phyloP scores from a whole-genome alignment of 1,140 invertebrate genomes.

The Eufriesea mexicana region DNA sequence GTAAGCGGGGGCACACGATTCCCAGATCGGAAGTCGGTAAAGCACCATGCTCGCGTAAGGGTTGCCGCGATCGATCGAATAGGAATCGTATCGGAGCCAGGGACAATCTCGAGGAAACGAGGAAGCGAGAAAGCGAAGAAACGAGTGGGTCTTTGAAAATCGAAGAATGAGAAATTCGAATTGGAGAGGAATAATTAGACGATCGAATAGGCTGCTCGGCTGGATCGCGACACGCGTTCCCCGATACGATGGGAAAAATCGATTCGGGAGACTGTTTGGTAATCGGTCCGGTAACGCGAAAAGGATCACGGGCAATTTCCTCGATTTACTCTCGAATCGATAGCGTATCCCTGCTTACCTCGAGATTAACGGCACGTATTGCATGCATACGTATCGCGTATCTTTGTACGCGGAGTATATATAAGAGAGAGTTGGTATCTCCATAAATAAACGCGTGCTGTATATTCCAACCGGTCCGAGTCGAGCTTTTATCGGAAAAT shows the following conservation, averaged over 20 bases:
- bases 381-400: not conserved
- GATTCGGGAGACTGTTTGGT: not conserved
- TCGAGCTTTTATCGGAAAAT: slow-evolving; percentile 16
- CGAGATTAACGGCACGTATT: too few relatives aligned
- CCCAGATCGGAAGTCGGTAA: slow-evolving; percentile 32
- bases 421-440: not conserved
- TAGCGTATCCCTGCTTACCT: too few relatives aligned
- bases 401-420: not conserved
- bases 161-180: not conserved
- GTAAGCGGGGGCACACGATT: not conserved
- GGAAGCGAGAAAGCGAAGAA: not conserved
- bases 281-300: not conserved
- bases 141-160: not conserved
- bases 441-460: not conserved
- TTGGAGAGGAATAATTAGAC: slow-evolving; percentile 17
- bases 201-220: not conserved
- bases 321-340: not conserved
- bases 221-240: not conserved
- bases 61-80: not conserved
- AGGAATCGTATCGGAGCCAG: too few relatives aligned
- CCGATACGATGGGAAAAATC: not conserved
- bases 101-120: too few relatives aligned
- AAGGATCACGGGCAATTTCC: slow-evolving; percentile 7
- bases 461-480: too few relatives aligned
- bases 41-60: not conserved